Conservation (phyloP, 1,140 invertebrate genomes). For the Drosophila trapezifrons region DNA sequence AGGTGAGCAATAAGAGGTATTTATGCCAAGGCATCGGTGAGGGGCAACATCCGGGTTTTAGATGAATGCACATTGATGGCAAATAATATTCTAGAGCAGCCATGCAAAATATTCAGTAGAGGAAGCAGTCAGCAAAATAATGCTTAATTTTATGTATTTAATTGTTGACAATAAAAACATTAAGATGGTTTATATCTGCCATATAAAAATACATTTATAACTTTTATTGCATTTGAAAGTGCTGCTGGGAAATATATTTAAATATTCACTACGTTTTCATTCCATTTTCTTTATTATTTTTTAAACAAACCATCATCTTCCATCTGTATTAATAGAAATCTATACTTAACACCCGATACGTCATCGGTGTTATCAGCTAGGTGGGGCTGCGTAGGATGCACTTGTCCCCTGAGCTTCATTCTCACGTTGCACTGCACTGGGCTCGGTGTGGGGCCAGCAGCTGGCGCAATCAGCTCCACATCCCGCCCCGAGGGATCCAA, state of each 20-base stretch:
- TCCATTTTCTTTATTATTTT: no score
- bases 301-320: no score
- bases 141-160: no score
- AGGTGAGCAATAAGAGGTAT: neutral
- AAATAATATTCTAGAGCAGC: neutral
- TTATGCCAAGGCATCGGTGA: neutral
- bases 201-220: no score
- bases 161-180: no score
- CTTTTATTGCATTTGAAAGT: no score
- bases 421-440: conserved; percentile 70
- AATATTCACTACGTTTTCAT: no score
- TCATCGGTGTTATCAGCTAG: neutral
- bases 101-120: neutral
- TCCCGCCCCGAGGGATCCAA: neutral
- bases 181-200: no score
- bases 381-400: neutral
- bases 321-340: no score
- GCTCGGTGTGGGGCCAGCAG: conserved; percentile 26
- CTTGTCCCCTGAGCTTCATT: conserved; percentile 4
- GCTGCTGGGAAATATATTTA: no score
- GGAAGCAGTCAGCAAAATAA: no score
- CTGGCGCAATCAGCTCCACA: conserved; percentile 11
- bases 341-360: no score
- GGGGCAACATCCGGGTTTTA: neutral
- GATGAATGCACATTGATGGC: neutral